A percentile compares a stretch with the other conserved stretches of the same genome.
phyloP scores from a whole-genome alignment of 2,888 invertebrate species.

The Aphidoletes aphidimyza region DNA sequence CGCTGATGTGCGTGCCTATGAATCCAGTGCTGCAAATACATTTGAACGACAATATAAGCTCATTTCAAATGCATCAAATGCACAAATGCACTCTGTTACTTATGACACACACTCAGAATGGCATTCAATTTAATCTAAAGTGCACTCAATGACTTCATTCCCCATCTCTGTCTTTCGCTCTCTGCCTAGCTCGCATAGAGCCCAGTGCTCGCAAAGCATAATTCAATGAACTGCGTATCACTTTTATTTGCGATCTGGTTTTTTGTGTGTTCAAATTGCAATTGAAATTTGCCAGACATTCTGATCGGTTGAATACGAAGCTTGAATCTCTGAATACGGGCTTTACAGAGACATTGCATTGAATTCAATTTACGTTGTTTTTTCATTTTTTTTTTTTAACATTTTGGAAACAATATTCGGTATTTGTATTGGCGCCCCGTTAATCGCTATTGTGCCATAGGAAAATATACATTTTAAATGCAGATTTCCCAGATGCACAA shows the following conservation, averaged over 20 bases:
- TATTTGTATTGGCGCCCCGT: neutral
- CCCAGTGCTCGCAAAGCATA: neutral
- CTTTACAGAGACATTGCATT: conserved; percentile 12
- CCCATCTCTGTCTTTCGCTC: neutral
- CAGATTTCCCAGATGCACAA: neutral
- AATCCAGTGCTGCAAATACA: neutral
- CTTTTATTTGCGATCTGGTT: neutral
- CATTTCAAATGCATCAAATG: neutral
- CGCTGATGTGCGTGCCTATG: neutral
- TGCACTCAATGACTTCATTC: conserved; percentile 12
- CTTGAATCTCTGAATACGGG: too few relatives aligned
- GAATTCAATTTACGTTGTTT: neutral
- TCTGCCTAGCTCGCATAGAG: neutral
- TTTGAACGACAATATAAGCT: conserved; percentile 1
- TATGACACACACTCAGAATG: conserved; percentile 44
- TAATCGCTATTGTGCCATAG: conserved; percentile 6
- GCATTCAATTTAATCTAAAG: conserved; percentile 2
- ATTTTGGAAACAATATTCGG: neutral
- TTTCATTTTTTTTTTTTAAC: neutral
- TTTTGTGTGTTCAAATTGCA: neutral
- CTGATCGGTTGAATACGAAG: too few relatives aligned
- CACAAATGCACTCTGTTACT: neutral
- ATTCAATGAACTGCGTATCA: conserved; percentile 19
- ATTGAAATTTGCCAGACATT: neutral
- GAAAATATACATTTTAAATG: neutral